Base-by-base conservation (phyloP, 37 sponge, comb jelly and placozoan species). In the Theonella swinhoei region DNA sequence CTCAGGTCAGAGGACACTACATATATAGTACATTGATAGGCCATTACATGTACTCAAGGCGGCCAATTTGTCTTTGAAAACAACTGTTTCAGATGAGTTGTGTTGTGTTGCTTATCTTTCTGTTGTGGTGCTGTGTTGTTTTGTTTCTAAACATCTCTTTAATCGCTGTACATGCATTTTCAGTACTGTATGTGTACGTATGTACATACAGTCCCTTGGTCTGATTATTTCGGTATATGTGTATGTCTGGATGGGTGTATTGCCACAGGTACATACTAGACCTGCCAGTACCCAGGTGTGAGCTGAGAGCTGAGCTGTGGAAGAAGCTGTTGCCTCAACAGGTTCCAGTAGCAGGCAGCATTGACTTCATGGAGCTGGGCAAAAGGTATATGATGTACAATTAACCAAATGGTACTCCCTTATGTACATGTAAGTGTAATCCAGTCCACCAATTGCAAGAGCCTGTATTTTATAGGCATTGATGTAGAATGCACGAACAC, bases 231-330 rank as follows among this genome's bases (percentile, higher is more conserved):
- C n/a, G n/a, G n/a, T n/a, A n/a, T n/a, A n/a, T n/a, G n/a, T n/a
- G n/a, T n/a, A n/a, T n/a, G n/a, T n/a, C n/a, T n/a, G n/a, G n/a
- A n/a, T n/a, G n/a, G n/a, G n/a, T n/a, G n/a, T n/a, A n/a, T n/a
- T n/a, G n/a, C n/a, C n/a, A 1, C 64, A 81, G 82, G 62, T 77
- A 85, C 62, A 66, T 91, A 17, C 29, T 91, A 5, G 65, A 71
- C n/a, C 74, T 91, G 28, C 29, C 41, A 1, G 37, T 30, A 23
- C 91, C 87, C 22, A 58, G 22, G 1, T 20, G 25, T 11, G 39
- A 68, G n/a, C 83, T 91, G 33, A 72, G 91, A 65, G 72, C 36
- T 0, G 25, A 86, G 67, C 69, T 91, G 62, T 91, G 91, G 91
- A 77, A 29, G 64, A 85, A 77, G 59, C 63, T 91, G 78, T 20